Evolutionary conservation across 2,888 invertebrate genomes (phyloP).

Genomic region (Teleiodes luculella): DNA sequence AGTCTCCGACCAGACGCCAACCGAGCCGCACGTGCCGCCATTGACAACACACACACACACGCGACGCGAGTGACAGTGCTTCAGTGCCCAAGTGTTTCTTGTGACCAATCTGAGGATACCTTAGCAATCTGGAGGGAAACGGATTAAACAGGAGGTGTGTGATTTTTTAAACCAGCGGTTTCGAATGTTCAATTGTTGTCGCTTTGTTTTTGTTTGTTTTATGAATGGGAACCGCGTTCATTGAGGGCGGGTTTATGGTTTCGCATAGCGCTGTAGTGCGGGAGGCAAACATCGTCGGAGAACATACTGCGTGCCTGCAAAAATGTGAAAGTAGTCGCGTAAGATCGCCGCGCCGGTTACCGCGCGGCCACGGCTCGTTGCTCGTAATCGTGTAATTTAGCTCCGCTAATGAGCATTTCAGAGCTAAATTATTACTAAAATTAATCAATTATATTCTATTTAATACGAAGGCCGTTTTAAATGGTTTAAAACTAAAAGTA

Average conservation of each 20-base stretch:
- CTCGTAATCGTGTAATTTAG: slow-evolving; percentile 34
- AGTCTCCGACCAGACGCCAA: slow-evolving; percentile 47
- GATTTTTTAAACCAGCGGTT: too few relatives aligned
- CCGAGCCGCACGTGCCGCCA: slow-evolving; percentile 31
- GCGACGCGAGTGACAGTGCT: slow-evolving; percentile 48
- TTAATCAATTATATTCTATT: slow-evolving; percentile 1
- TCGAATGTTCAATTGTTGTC: slow-evolving; percentile 18
- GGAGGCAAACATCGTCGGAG: neutral
- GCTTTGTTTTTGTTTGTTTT: slow-evolving; percentile 41
- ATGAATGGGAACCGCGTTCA: slow-evolving; percentile 36
- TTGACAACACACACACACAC: slow-evolving; percentile 34
- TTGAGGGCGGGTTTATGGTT: slow-evolving; percentile 34
- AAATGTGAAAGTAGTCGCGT: slow-evolving; percentile 56
- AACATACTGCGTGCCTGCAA: slow-evolving; percentile 26
- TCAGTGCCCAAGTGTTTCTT: slow-evolving; percentile 44
- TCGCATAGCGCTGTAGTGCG: slow-evolving; percentile 23
- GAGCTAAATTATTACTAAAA: neutral
- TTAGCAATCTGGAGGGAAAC: slow-evolving; percentile 64
- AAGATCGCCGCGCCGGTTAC: slow-evolving; percentile 31
- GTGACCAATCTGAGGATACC: slow-evolving; percentile 46
- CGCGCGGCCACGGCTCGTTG: slow-evolving; percentile 43
- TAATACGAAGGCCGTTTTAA: neutral
- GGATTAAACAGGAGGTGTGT: slow-evolving; percentile 55
- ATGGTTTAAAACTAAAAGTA: slow-evolving; percentile 4
- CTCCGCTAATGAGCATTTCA: slow-evolving; percentile 14